Conservation (phyloP, 2,797 vertebrate species). For the Poliocrania exsul region DNA sequence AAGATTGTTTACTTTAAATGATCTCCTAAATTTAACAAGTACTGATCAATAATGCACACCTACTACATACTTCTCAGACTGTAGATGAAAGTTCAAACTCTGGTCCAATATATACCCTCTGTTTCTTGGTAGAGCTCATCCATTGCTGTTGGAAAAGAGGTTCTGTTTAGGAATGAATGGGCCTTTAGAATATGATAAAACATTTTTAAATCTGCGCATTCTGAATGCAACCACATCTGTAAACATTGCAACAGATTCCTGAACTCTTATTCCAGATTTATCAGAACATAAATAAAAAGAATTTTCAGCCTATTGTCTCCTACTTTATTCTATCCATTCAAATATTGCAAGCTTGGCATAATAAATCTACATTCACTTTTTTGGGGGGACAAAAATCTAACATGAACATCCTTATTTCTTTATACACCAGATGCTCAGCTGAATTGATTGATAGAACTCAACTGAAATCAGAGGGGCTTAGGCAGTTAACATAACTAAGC, state of each 20-base stretch:
- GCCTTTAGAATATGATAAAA: neutral
- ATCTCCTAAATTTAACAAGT: neutral
- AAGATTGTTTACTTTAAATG: too few relatives aligned
- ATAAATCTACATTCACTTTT: neutral
- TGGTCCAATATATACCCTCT: neutral
- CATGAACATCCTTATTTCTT: neutral
- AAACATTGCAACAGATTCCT: neutral
- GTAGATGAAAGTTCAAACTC: neutral
- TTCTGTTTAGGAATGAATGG: neutral
- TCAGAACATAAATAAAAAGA: neutral
- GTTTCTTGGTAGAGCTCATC: neutral
- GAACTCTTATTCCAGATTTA: neutral
- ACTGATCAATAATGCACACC: neutral
- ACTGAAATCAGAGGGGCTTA: neutral
- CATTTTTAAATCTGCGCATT: neutral
- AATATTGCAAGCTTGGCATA: neutral
- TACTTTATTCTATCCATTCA: neutral
- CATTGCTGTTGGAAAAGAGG: rapidly evolving
- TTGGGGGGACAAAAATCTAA: neutral
- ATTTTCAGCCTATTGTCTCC: neutral
- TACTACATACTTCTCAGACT: neutral
- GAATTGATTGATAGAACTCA: neutral
- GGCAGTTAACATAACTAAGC: neutral
- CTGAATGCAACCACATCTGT: neutral
- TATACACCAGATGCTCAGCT: neutral